Evolutionary conservation across 2,113 vertebrate species (phyloP).

Genomic region (Scomber colias): DNA sequence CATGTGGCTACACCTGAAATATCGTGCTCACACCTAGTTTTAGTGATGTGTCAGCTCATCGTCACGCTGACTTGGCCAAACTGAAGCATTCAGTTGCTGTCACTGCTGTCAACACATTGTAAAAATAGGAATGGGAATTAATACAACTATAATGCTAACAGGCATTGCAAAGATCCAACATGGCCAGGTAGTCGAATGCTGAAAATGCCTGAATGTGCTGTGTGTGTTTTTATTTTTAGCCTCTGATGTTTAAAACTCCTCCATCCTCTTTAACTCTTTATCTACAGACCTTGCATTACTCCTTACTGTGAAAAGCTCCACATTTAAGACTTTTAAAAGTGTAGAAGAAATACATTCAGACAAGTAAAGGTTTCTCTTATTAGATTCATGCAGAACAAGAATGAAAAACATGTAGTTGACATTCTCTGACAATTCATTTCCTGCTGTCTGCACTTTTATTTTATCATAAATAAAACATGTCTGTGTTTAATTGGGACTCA

Average conservation of each 20-base stretch:
- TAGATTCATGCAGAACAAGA: background rate
- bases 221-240: conserved; percentile 46
- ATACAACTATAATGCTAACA: conserved; percentile 27
- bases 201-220: background rate
- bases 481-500: too few species aligned
- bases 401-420: too few species aligned
- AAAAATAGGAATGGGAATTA: conserved; percentile 64
- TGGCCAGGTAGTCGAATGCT: conserved; percentile 45
- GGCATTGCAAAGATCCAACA: background rate
- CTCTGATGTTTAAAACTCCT: conserved; percentile 4
- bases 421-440: background rate
- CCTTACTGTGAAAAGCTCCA: background rate
- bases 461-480: background rate
- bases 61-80: background rate
- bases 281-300: background rate
- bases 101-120: conserved; percentile 49
- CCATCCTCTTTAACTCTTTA: background rate
- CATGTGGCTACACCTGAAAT: conserved; percentile 1
- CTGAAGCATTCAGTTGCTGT: conserved; percentile 18
- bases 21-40: background rate
- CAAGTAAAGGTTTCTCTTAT: background rate
- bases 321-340: background rate
- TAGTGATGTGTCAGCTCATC: conserved; percentile 24
- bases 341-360: background rate
- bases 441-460: background rate